These are phyloP conservation scores for Plotosus lineatus DNA, from an alignment of 2,113 vertebrate genomes.

Conservation along the genomic window DNA sequence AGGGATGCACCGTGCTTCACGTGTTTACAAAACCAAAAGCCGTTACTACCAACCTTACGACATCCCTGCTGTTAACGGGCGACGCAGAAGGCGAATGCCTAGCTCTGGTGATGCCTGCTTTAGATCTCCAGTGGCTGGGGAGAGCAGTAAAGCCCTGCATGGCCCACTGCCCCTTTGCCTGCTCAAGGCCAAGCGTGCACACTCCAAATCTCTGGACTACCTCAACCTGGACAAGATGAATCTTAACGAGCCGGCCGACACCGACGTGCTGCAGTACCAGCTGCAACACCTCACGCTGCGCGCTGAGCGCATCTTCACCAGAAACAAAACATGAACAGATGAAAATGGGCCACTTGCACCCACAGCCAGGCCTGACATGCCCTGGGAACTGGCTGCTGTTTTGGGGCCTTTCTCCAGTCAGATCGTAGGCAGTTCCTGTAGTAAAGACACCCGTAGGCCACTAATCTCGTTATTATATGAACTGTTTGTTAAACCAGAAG, in stretches of 20 bases:
- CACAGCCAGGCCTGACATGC: conserved; percentile 37
- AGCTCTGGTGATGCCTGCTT: conserved; percentile 91
- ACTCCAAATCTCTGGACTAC: conserved; percentile 97
- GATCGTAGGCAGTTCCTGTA: conserved; percentile 52
- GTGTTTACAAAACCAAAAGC: conserved; percentile 83
- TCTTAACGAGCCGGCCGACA: conserved; percentile 90
- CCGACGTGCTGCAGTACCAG: conserved; percentile 91
- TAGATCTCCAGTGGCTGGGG: conserved; percentile 77
- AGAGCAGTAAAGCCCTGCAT: conserved; percentile 80
- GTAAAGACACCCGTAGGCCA: conserved; percentile 48
- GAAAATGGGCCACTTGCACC: background rate
- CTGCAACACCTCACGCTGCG: conserved; percentile 92
- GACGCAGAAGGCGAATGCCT: conserved; percentile 85
- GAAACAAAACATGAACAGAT: conserved; percentile 82
- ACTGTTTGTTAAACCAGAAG: conserved; percentile 46
- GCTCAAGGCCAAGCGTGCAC: conserved; percentile 86
- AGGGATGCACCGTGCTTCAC: conserved; percentile 79
- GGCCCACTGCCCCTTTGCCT: conserved; percentile 87
- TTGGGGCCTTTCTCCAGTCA: conserved; percentile 53
- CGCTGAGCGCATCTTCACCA: conserved; percentile 85
- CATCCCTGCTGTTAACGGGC: conserved; percentile 85
- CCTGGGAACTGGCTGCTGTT: conserved; percentile 57
- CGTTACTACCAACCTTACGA: conserved; percentile 94
- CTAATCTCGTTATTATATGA: conserved; percentile 59
- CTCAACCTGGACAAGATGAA: conserved; percentile 97